Percentiles rank a stretch among this genome's conserved stretches.
These are phyloP conservation scores for Peromyscus leucopus DNA, from an alignment of 2,113 vertebrate genomes.

Conservation along the genomic window DNA sequence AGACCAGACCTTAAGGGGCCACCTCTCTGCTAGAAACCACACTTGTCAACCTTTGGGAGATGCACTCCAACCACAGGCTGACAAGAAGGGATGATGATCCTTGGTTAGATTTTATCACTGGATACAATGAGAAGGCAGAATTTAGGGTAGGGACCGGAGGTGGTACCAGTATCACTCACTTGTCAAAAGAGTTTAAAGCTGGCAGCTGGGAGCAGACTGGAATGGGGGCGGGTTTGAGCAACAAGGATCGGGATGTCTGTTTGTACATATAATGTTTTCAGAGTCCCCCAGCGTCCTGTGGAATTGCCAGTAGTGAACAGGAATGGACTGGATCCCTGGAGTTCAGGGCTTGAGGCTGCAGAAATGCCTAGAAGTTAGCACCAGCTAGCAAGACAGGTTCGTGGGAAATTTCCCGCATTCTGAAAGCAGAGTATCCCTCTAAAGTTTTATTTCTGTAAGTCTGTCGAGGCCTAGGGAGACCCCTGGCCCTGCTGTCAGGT, in stretches of 20 bases:
- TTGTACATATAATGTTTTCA: background rate
- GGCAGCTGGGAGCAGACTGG: background rate
- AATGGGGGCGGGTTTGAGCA: too few species aligned
- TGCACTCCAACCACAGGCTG: background rate
- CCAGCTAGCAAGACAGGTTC: background rate
- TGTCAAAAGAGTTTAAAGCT: background rate
- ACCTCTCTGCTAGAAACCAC: too few species aligned
- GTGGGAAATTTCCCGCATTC: background rate
- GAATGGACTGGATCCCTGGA: background rate
- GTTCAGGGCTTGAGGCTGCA: background rate
- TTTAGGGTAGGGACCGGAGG: rapidly evolving
- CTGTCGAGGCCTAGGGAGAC: background rate
- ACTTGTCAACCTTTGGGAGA: background rate
- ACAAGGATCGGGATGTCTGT: background rate
- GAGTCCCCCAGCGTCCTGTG: background rate
- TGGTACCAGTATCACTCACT: too few species aligned
- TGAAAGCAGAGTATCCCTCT: background rate
- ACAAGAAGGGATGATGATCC: too few species aligned
- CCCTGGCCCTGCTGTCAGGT: slow-evolving; percentile 10
- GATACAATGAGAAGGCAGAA: background rate
- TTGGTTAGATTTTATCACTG: background rate
- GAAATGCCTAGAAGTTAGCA: background rate
- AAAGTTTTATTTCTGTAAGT: background rate
- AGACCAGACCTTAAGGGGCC: background rate
- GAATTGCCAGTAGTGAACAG: background rate